Percentiles rank a stretch among this genome's conserved stretches.
Conservation (phyloP, 2,113 vertebrate species). For the Morone chrysops region DNA sequence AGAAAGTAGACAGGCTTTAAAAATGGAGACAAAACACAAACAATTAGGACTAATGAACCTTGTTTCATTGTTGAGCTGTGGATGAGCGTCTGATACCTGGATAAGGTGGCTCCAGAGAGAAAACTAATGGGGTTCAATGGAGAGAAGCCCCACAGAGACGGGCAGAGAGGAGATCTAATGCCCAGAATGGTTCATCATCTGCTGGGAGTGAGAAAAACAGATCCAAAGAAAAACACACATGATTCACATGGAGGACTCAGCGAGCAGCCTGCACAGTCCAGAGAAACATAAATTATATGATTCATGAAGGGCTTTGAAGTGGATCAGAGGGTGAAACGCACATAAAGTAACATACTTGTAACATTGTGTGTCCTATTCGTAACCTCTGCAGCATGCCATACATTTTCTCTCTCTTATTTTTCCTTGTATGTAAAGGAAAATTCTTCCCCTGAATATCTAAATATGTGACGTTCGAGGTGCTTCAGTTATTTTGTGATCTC, state of each 20-base stretch:
- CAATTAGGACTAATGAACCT: slow-evolving; percentile 71
- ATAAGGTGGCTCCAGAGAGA: slow-evolving; percentile 26
- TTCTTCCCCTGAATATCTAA: background rate
- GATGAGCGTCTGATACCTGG: slow-evolving; percentile 61
- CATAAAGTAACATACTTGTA: slow-evolving; percentile 47
- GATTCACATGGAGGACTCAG: slow-evolving; percentile 51
- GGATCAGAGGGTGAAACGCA: slow-evolving; percentile 50
- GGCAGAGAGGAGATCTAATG: slow-evolving; percentile 7
- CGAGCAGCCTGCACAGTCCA: slow-evolving; percentile 29
- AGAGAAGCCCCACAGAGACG: slow-evolving; percentile 22
- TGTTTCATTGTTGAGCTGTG: slow-evolving; percentile 35
- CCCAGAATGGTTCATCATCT: slow-evolving; percentile 47
- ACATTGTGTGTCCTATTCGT: slow-evolving; percentile 36
- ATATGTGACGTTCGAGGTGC: background rate
- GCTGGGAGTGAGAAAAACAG: slow-evolving; percentile 46
- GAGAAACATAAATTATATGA: slow-evolving; percentile 61
- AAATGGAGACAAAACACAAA: slow-evolving; percentile 58
- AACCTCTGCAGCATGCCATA: slow-evolving; percentile 32
- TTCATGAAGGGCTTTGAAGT: slow-evolving; percentile 69
- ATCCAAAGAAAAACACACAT: slow-evolving; percentile 44
- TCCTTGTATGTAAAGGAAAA: background rate
- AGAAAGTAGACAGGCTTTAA: slow-evolving; percentile 51
- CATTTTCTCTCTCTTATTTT: slow-evolving; percentile 21
- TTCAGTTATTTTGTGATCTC: background rate
- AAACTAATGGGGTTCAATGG: slow-evolving; percentile 31